A percentile compares a stretch with the other conserved stretches of the same genome.
Evolutionary conservation across 2,113 vertebrate species (phyloP).

Genomic region (Oryzias curvinotus): DNA sequence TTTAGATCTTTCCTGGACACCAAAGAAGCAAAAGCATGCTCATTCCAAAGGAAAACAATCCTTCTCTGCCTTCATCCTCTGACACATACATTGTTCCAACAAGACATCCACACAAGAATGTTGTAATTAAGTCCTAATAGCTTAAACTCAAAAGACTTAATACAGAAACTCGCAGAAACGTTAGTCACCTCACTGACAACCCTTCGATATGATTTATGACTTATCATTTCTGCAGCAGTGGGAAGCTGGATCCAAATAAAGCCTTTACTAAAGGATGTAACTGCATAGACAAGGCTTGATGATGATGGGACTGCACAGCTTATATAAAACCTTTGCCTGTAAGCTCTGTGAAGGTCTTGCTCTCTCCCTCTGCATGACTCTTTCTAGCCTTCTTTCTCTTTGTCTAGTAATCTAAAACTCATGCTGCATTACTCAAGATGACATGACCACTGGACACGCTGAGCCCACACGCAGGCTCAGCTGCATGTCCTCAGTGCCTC

Average conservation of each 20-base stretch:
- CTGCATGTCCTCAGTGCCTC: slow-evolving; percentile 23
- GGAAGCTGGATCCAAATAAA: slow-evolving; percentile 12
- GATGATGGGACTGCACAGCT: slow-evolving; percentile 50
- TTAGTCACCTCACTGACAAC: neutral
- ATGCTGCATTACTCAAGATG: slow-evolving; percentile 22
- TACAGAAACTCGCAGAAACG: neutral
- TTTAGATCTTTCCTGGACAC: neutral
- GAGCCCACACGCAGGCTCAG: slow-evolving; percentile 28
- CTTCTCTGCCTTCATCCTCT: too few species aligned
- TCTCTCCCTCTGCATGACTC: slow-evolving; percentile 1
- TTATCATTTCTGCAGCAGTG: neutral
- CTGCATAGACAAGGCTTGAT: slow-evolving; percentile 16
- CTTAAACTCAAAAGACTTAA: neutral
- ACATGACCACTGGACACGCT: slow-evolving; percentile 27
- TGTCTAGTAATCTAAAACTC: slow-evolving; percentile 35
- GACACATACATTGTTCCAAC: neutral
- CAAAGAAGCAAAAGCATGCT: neutral
- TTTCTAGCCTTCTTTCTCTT: neutral
- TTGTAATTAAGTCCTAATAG: too few species aligned
- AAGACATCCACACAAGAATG: neutral
- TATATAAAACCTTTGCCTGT: slow-evolving; percentile 48
- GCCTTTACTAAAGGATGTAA: slow-evolving; percentile 8
- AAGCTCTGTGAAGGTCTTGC: slow-evolving; percentile 16
- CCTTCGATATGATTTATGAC: neutral
- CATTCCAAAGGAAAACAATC: neutral